These are phyloP conservation scores for Rhombomys opimus DNA, from an alignment of 2,113 vertebrate genomes.

Conservation along the genomic window DNA sequence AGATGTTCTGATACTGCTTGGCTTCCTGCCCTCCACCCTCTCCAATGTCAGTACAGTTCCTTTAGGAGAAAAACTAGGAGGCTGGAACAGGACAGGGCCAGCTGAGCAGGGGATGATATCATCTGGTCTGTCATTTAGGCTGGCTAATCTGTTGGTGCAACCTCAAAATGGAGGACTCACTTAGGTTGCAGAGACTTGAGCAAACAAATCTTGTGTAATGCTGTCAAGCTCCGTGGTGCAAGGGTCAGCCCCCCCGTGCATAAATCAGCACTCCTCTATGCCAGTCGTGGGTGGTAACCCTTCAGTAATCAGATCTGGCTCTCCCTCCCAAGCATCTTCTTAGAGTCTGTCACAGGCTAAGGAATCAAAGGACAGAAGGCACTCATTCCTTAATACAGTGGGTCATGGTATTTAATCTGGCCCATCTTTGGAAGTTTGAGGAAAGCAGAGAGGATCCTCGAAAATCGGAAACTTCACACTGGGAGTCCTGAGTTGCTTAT, in stretches of 20 bases:
- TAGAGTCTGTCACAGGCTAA: background rate
- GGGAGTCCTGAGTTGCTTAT: background rate
- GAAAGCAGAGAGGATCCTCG: conserved; percentile 42
- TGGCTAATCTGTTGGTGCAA: conserved; percentile 47
- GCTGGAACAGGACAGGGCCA: background rate
- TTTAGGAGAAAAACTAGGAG: background rate
- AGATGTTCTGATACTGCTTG: background rate
- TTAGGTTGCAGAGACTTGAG: background rate
- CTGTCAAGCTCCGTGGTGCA: background rate
- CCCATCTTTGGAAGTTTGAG: background rate
- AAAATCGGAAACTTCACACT: background rate
- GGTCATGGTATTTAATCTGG: background rate
- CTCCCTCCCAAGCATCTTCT: background rate
- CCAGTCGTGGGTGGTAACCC: background rate
- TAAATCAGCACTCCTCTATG: background rate
- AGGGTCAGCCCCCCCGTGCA: background rate
- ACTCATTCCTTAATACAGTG: background rate
- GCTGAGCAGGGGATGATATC: background rate
- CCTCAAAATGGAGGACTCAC: conserved; percentile 17
- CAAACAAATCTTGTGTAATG: conserved; percentile 25
- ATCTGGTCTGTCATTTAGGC: background rate
- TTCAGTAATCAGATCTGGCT: background rate
- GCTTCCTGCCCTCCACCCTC: background rate
- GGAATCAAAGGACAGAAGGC: background rate
- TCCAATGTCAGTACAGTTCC: background rate